Conservation (phyloP, 2,113 vertebrate species). For the Heteronetta atricapilla region DNA sequence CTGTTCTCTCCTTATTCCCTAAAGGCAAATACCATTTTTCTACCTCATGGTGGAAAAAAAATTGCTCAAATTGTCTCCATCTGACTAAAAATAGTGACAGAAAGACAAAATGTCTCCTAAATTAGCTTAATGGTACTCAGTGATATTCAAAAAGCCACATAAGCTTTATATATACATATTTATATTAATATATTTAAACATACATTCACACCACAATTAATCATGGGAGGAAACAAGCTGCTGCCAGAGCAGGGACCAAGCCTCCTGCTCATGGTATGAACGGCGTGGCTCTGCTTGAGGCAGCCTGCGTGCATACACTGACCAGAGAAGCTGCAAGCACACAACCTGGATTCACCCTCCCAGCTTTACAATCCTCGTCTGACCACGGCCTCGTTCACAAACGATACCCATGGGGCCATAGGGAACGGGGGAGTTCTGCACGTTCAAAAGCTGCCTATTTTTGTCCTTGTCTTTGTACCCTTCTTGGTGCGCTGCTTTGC, state of each 20-base stretch:
- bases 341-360: not conserved
- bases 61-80: not conserved
- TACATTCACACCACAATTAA: not conserved
- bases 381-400: not conserved
- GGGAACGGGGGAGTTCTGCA: rapidly evolving
- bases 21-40: constrained; percentile 9
- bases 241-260: not conserved
- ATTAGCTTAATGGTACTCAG: not conserved
- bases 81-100: not conserved
- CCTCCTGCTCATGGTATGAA: rapidly evolving
- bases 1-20: constrained; percentile 5
- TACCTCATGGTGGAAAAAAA: not conserved
- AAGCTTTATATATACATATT: not conserved
- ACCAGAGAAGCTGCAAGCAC: not conserved
- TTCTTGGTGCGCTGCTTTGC: not conserved
- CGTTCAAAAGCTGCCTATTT: no score
- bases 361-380: not conserved
- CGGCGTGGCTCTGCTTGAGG: not conserved
- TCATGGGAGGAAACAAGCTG: not conserved
- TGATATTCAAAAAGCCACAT: not conserved
- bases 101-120: not conserved
- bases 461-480: not conserved
- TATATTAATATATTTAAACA: not conserved
- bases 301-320: rapidly evolving
- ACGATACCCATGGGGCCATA: rapidly evolving